Conservation (phyloP, 1,140 invertebrate genomes). For the Cyrtorhinus lividipennis region DNA sequence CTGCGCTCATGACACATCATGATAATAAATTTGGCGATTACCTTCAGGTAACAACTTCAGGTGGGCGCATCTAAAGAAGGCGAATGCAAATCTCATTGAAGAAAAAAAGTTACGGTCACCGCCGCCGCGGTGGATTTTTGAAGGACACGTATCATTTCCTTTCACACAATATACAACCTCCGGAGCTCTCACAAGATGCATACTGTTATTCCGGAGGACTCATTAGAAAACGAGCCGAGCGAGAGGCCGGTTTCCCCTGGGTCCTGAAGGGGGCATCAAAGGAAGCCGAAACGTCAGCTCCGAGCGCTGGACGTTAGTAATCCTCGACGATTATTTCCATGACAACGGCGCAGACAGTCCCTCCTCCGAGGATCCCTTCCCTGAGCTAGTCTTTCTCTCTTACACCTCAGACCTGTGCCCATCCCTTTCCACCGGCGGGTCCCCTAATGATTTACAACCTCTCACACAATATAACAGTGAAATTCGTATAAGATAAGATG, state of each 20-base stretch:
- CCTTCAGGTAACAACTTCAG: too few relatives aligned
- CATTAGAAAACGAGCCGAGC: background rate
- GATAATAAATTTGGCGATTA: too few relatives aligned
- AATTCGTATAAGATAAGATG: conserved; percentile 4
- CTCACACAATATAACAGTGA: conserved; percentile 6
- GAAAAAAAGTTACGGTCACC: background rate
- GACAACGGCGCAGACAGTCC: conserved; percentile 3
- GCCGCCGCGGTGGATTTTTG: background rate
- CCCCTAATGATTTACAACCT: background rate
- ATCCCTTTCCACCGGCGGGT: background rate
- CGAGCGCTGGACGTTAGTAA: conserved; percentile 6
- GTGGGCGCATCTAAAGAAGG: too few relatives aligned
- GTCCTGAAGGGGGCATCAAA: background rate
- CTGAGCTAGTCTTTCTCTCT: background rate
- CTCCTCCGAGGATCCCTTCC: background rate
- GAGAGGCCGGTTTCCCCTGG: background rate
- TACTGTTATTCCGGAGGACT: conserved; percentile 4
- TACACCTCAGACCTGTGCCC: background rate
- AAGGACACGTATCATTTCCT: background rate
- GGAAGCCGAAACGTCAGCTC: conserved; percentile 5
- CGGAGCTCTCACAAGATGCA: background rate
- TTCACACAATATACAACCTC: background rate
- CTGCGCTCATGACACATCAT: too few relatives aligned
- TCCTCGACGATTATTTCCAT: conserved; percentile 9
- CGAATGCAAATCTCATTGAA: background rate